These are phyloP conservation scores for Solen grandis DNA, from an alignment of 1,140 invertebrate genomes.

Conservation along the genomic window DNA sequence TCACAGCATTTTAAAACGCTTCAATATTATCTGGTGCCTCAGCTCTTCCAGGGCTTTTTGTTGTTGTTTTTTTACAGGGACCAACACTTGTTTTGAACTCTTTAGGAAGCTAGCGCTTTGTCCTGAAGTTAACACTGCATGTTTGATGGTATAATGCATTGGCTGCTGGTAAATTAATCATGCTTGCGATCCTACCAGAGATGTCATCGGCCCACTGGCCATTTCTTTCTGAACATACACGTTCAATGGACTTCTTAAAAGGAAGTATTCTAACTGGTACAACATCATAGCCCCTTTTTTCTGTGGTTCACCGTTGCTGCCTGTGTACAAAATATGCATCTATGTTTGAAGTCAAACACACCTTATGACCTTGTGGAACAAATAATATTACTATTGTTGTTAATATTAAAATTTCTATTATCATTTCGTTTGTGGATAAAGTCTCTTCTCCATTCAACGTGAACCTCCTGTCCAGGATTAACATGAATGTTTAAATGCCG, in stretches of 20 bases:
- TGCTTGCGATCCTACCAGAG: not conserved
- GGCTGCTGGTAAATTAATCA: constrained; percentile 21
- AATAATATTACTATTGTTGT: not conserved
- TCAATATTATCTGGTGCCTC: too few relatives aligned
- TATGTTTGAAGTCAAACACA: too few relatives aligned
- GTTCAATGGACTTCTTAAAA: too few relatives aligned
- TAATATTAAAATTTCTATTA: not conserved
- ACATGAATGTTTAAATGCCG: not conserved
- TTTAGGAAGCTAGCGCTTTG: constrained; percentile 11
- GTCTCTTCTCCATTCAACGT: not conserved
- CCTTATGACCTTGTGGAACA: not conserved
- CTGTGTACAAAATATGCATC: too few relatives aligned
- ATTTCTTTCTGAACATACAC: too few relatives aligned
- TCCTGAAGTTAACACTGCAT: constrained; percentile 54
- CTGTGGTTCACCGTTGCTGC: too few relatives aligned
- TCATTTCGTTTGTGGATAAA: constrained; percentile 1
- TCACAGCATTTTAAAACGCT: too few relatives aligned
- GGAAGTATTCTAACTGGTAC: too few relatives aligned
- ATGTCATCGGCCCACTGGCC: constrained; percentile 41
- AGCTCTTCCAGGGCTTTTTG: too few relatives aligned
- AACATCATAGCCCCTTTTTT: too few relatives aligned
- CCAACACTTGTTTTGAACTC: too few relatives aligned
- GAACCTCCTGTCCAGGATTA: not conserved
- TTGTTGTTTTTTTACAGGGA: too few relatives aligned
- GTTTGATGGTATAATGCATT: constrained; percentile 51